Evolutionary conservation across 53 echinoderm and acorn worm species (phyloP).

Genomic region (Holothuria leucospilota): DNA sequence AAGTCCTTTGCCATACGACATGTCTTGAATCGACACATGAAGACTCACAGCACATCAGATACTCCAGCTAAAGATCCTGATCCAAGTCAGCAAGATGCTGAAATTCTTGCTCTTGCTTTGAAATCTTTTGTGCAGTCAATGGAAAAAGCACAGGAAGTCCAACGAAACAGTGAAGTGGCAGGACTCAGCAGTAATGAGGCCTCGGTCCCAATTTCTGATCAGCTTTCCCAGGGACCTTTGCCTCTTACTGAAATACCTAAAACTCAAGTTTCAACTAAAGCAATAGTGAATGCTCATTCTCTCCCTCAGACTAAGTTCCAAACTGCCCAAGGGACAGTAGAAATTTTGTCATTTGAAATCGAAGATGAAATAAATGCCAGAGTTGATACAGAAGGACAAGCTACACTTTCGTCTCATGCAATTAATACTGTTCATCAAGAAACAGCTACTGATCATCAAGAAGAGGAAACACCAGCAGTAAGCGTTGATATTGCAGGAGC

Average conservation of each 20-base stretch:
- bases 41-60: neutral
- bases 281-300: neutral
- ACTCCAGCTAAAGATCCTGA: neutral
- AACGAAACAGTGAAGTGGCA: neutral
- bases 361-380: conserved; percentile 9
- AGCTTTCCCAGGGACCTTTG: neutral
- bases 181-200: neutral
- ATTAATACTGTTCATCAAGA: too few species aligned
- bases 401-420: too few species aligned
- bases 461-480: neutral
- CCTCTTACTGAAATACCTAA: neutral
- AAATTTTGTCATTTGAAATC: conserved; percentile 39
- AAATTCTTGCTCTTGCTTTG: conserved; percentile 27
- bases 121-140: conserved; percentile 35
- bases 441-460: too few species aligned
- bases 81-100: conserved; percentile 14
- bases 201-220: neutral
- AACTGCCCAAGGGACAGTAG: conserved; percentile 19
- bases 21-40: conserved; percentile 28
- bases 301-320: conserved; percentile 20
- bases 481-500: neutral
- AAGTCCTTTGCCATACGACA: conserved; percentile 30
- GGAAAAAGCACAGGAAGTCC: conserved; percentile 18
- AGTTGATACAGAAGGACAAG: too few species aligned
- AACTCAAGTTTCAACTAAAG: neutral